These are phyloP conservation scores for Ornithorhynchus anatinus DNA, from an alignment of 2,113 vertebrate species.

Conservation along the genomic window DNA sequence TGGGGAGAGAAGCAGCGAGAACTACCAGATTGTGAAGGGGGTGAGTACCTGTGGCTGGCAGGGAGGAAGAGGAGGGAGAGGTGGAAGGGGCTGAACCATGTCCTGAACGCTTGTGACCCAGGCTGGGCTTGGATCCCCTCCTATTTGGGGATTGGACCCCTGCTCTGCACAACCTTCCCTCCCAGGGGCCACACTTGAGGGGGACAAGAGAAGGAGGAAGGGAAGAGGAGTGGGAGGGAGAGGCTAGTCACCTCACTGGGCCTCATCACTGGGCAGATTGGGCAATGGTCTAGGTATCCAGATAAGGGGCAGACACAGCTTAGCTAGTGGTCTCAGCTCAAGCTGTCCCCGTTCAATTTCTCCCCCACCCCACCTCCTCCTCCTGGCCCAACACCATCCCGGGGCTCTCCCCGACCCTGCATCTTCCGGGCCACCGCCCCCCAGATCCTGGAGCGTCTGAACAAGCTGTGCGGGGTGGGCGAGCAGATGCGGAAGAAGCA, in stretches of 20 bases:
- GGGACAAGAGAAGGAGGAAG: not conserved
- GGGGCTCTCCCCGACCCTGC: too few relatives aligned
- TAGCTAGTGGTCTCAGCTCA: not conserved
- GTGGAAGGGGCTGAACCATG: not conserved
- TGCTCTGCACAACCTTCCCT: too few relatives aligned
- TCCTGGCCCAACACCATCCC: too few relatives aligned
- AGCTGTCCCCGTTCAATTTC: not conserved
- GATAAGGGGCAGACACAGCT: not conserved
- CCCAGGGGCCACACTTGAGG: too few relatives aligned
- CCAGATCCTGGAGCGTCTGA: conserved; percentile 91
- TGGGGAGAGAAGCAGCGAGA: conserved; percentile 88
- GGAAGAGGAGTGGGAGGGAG: not conserved
- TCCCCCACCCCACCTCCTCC: not conserved
- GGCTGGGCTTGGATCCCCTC: too few relatives aligned
- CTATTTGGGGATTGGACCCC: too few relatives aligned
- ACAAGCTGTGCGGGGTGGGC: conserved; percentile 93
- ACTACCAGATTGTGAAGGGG: conserved; percentile 93
- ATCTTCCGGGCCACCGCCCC: not conserved
- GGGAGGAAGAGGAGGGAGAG: not conserved
- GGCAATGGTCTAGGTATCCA: not conserved
- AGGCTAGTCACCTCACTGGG: not conserved
- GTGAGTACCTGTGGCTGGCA: conserved; percentile 59
- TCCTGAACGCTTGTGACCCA: too few relatives aligned
- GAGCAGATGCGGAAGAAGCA: conserved; percentile 94
- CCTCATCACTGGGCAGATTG: rapidly evolving